Evolutionary conservation across 2,888 invertebrate genomes (phyloP), one percentile per base, ranked within the genome.

Genomic region (Coleophora flavipennella): DNA sequence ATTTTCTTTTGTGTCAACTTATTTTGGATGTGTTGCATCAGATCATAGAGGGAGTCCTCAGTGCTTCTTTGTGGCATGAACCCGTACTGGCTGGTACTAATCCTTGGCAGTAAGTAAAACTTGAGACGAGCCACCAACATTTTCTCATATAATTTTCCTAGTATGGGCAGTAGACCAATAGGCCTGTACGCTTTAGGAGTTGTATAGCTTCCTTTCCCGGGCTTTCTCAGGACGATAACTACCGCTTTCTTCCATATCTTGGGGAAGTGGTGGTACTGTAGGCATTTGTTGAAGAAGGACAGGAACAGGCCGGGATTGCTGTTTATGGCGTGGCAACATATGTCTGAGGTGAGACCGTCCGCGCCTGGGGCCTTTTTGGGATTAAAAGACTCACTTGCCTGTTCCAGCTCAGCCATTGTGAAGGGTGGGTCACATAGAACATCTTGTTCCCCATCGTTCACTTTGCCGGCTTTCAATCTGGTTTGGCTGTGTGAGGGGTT

Each of bases 321-420:
- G 8, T 11, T 33, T 11, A 50, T 48, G 8, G 48, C 49, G n/a
- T 8, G 12, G 1, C 11, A 14, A 26, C 49, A 51, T 1, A 56
- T 54, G 12, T 53, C 50, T 0, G 53, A 40, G 0, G 48, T 48
- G 3, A 50, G 26, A 1, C 51, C 48, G 8, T 55, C 51, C 2
- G 33, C 28, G 6, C 50, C 52, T 0, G 51, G 52, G 0, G 51
- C 51, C 13, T 50, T 51, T 11, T 46, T 48, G 0, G 45, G 48
- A 26, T 46, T 41, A 1, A 46, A 38, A 8, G 26, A 14, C 2
- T 26, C 2, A 0, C 40, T 28, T 0, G 42, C 38, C 0, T 3
- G 10, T 0, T 36, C 29, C 13, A 50, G 13, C 13, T 52, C 49
- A 2, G 11, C 13, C 2, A 7, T n/a, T 0, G 47, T 29, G 11